Base-by-base conservation (phyloP, 2,888 invertebrate species). In the Drosophila fulvimacula region DNA sequence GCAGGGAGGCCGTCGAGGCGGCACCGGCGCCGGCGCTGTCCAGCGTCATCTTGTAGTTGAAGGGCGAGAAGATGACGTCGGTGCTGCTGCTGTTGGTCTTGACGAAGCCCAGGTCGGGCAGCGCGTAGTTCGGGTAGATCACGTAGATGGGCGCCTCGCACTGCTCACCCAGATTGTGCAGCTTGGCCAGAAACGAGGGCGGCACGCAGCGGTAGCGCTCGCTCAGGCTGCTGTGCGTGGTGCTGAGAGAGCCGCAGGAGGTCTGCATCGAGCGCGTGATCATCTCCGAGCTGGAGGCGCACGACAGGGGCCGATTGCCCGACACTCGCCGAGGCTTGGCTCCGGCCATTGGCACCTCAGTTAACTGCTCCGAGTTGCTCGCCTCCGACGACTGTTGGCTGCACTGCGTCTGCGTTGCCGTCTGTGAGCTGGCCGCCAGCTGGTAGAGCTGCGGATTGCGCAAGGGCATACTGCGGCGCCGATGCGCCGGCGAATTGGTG, bases 101-200 rank as follows among this genome's bases (percentile, higher is more conserved):
- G 62, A 98, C 94, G 92, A 98, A 98, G 82, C 96, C 96, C 82
- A 98, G 94, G 93, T 98, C 97, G 21, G 98, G 98, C 71, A 98
- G 93, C 9, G 97, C 96, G 90, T 98, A 98, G 92, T 96, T 97
- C 32, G 98, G 98, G 93, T 97, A 98, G 76, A 97, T 95, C 46
- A 98, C 96, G 92, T 97, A 98, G 1, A 98, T 96, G 5, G 97
- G 97, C 87, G 96, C 96, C 86, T 95, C 92, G 6, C 90, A 92
- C 90, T 94, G 94, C 77, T 94, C 94, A 9, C 94, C 95, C 90
- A 94, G 93, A 90, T 94, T 95, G 48, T 92, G 92, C 17, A 96
- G 92, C 91, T 95, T 95, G 79, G 94, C 94, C 71, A 96, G 92
- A 89, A 96, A 96, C 15, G 96, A 96, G 36, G 95, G 95, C 83